Evolutionary conservation across 1,140 invertebrate species (phyloP), one percentile per base, ranked within the genome.

Genomic region (Pentalonia nigronervosa): DNA sequence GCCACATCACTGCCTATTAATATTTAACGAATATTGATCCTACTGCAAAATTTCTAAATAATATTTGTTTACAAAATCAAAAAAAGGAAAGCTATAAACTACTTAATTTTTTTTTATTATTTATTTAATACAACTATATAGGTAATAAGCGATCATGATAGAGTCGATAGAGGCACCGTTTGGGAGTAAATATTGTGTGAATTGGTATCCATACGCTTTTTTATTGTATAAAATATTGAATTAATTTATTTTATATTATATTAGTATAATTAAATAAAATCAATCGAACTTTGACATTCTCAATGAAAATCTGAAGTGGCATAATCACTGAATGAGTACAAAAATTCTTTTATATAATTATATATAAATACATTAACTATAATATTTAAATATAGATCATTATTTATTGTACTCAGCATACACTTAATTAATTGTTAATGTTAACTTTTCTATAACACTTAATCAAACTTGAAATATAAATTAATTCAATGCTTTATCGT

Each of bases 221-320:
- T 50, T 53, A 36, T 53, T 36, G 21, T 89, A 50, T 53, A 88
- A 14, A 53, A 34, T 50, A 88, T 41, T 53, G 48, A 36, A 89
- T 89, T 56, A 56, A 34, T 89, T 89, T 56, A 89, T 56, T 89
- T 89, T 53, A 89, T 89, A 89, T 89, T 34, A 56, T 89, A 89
- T 89, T 89, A 53, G 88, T 30, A 89, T 56, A 89, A 89, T 56
- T 89, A 36, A 41, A 89, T 41, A 56, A 56, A 89, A 56, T 89
- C 50, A 89, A 89, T 25, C n/a, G 87, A 89, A 89, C 88, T 89
- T 89, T 89, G 88, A 89, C 50, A 56, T 89, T 89, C 88, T 89
- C 56, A 89, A 89, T 89, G 17, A 56, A 89, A 56, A 89, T 56
- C 23, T 87, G 86, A 87, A 87, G 86, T 48, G 47, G 30, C 45